Conservation (phyloP, 1,140 invertebrate species). For the Calliopsis andreniformis region DNA sequence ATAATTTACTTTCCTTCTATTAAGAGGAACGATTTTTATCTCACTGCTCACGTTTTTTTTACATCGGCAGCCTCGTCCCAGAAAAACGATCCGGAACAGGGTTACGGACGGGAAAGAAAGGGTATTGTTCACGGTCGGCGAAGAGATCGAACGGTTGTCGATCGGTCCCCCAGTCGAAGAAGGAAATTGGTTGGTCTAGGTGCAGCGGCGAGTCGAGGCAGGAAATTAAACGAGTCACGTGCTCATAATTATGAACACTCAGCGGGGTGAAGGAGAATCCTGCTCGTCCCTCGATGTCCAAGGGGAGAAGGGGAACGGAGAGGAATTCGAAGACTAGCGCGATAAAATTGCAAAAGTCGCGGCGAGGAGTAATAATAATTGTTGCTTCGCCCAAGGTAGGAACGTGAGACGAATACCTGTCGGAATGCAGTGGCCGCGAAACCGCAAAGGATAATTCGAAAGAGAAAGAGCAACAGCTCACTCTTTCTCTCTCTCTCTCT, state of each 20-base stretch:
- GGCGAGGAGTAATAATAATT: conserved; percentile 72
- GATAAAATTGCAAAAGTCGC: conserved; percentile 67
- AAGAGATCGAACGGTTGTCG: conserved; percentile 41
- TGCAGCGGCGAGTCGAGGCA: conserved; percentile 64
- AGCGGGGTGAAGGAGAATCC: conserved; percentile 32
- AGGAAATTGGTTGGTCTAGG: conserved; percentile 72
- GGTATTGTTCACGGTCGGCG: conserved; percentile 41
- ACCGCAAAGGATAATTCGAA: conserved; percentile 74
- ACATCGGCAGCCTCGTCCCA: not conserved
- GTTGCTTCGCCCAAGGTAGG: conserved; percentile 62
- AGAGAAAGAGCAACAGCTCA: conserved; percentile 56
- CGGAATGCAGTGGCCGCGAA: conserved; percentile 67
- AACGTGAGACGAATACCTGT: conserved; percentile 74
- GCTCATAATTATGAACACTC: conserved; percentile 76
- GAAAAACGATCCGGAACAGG: not conserved
- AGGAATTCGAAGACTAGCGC: conserved; percentile 10
- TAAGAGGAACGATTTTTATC: not conserved
- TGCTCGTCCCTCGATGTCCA: conserved; percentile 1
- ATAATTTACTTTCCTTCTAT: not conserved
- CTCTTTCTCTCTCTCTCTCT: conserved; percentile 7
- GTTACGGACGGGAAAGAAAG: not conserved
- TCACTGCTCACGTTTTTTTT: not conserved
- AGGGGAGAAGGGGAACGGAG: not conserved
- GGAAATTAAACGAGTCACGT: conserved; percentile 79
- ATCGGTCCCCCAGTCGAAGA: conserved; percentile 52